Evolutionary conservation across 2,888 invertebrate species (phyloP), one percentile per base, ranked within the genome.

Genomic region (Stenolophus ochropezus): DNA sequence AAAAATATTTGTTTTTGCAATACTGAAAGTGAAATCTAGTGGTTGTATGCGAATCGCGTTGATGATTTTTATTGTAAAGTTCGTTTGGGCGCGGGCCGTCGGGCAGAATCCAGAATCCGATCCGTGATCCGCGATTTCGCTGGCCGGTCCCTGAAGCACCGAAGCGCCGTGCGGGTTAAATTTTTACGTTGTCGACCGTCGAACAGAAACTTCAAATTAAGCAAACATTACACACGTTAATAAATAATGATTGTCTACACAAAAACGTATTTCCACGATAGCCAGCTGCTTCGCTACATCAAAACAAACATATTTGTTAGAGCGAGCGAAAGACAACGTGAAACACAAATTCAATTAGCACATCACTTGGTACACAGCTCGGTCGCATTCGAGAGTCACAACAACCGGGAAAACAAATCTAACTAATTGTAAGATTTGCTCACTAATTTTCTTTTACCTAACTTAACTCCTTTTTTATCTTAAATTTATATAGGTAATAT

Each of bases 171-270:
- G 33, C 65, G 14, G 65, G 33, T 69, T 33, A 69, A 69, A 69
- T 18, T 69, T 69, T 69, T 33, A 69, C 65, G 65, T 69, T 69
- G 27, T 33, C 65, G 33, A 69, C 65, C 33, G 33, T 69, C 18
- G 65, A 69, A 69, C 65, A 69, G 65, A 69, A 69, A 69, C 65
- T 69, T 69, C 33, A 33, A 69, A 69, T 69, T 18, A 69, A 69
- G 65, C 65, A 69, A 69, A 69, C 65, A 69, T 69, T 69, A 69
- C 65, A 69, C 65, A 33, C 33, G 65, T 69, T 33, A 69, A 69
- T 69, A 69, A 69, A 69, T 69, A 69, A 69, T 69, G 65, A 69
- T 33, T 69, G 65, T 69, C 65, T 69, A 69, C 65, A 69, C 65
- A 69, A 69, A 69, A 69, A 69, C 65, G 65, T 69, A 69, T 69